Conservation (phyloP, 2,797 vertebrate species). For the Onychomys leucogaster region DNA sequence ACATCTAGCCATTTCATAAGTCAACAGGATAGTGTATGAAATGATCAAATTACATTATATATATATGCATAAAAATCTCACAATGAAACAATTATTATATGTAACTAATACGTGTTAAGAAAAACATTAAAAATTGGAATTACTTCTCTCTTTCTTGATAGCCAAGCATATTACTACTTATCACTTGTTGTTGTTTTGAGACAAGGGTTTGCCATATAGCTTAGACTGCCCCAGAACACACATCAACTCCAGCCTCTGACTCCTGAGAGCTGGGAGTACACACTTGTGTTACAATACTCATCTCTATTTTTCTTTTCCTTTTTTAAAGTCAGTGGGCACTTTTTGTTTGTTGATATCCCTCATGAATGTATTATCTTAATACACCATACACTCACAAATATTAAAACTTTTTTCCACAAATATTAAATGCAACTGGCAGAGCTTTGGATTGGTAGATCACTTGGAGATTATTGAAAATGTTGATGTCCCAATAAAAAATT, state of each 20-base stretch:
- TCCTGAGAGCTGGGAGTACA: not conserved
- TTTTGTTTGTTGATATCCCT: not conserved
- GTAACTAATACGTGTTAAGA: not conserved
- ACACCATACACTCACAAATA: not conserved
- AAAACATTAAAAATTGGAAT: not conserved
- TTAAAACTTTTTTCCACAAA: not conserved
- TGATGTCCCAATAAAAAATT: not conserved
- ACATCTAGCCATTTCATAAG: not conserved
- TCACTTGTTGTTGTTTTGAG: not conserved
- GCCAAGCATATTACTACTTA: not conserved
- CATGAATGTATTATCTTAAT: conserved; percentile 45
- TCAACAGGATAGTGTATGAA: not conserved
- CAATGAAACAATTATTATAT: not conserved
- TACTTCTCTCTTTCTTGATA: conserved; percentile 35
- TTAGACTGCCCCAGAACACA: not conserved
- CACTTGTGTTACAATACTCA: not conserved
- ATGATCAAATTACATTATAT: not conserved
- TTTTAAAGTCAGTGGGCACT: not conserved
- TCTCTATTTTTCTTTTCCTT: not conserved
- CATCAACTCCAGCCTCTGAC: not conserved
- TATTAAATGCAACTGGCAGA: not conserved
- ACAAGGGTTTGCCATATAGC: not conserved
- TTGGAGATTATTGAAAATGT: not conserved
- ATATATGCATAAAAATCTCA: not conserved
- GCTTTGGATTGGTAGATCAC: not conserved